Evolutionary conservation across 2,888 invertebrate species (phyloP).

Genomic region (Drepanosiphum platanoidis): DNA sequence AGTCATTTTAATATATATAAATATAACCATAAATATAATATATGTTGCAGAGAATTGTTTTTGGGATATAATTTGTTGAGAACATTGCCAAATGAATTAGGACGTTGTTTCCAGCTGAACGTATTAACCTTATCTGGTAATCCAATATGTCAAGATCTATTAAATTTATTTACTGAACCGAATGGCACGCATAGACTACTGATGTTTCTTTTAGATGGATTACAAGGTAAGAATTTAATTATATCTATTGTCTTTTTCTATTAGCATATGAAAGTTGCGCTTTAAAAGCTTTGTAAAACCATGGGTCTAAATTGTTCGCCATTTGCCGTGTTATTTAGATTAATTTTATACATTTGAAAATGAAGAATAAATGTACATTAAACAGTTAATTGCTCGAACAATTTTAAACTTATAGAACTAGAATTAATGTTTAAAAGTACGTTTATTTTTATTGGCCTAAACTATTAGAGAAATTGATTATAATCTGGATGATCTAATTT

Average conservation of each 20-base stretch:
- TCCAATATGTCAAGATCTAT: slow-evolving; percentile 91
- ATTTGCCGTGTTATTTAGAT: not conserved
- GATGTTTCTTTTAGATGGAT: slow-evolving; percentile 93
- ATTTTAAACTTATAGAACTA: no score
- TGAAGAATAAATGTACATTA: no score
- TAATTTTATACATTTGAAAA: not conserved
- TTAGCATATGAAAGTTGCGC: not conserved
- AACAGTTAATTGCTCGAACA: no score
- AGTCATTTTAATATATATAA: no score
- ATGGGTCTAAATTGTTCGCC: no score
- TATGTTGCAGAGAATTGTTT: slow-evolving; percentile 82
- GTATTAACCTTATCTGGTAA: slow-evolving; percentile 92
- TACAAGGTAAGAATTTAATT: slow-evolving; percentile 79
- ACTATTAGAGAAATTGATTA: no score
- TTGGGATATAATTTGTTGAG: slow-evolving; percentile 94
- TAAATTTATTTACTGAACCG: slow-evolving; percentile 89
- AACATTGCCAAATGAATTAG: slow-evolving; percentile 94
- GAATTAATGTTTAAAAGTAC: no score
- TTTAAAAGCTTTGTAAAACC: not conserved
- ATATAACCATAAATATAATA: no score
- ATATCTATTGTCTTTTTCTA: slow-evolving; percentile 21
- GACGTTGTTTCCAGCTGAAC: slow-evolving; percentile 95
- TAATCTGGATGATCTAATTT: no score
- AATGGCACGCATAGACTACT: slow-evolving; percentile 95
- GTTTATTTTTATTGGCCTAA: no score